Evolutionary conservation across 2,113 vertebrate species (phyloP), one percentile per base, ranked within the genome.

Genomic region (Xiphophorus couchianus): DNA sequence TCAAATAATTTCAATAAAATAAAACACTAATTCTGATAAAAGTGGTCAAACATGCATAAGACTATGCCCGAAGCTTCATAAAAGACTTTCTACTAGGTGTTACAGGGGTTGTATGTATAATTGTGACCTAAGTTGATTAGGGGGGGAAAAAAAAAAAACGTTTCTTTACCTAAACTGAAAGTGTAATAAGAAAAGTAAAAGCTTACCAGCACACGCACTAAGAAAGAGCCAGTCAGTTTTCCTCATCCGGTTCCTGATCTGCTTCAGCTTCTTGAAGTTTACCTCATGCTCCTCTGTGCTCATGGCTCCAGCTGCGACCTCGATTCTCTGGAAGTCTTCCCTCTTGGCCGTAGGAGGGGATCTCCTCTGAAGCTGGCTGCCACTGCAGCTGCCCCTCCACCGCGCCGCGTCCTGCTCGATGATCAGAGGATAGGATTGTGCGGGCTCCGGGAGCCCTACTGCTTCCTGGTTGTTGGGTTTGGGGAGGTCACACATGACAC

Each of bases 181-280:
- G 51, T 7, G 54, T n/a, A 19, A 17, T 5, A n/a, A 28, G 69
- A 73, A 0, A 5, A 51, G 19, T 2, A 44, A 48, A 39, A 69
- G 90, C 98, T 98, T 94, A 99, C 98, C 98, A 68, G 97, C 96
- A 83, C 98, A 99, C 12, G 98, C 98, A 73, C 96, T 99, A 69
- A 99, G 96, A 83, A 99, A 99, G 27, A 99, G 93, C 97, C 97
- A 99, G 92, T 99, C 98, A 1, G 95, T 97, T 95, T 97, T 98
- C 90, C 96, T 96, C 98, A 99, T 97, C 80, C 97, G 91, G 73
- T 99, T 99, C 90, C 97, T 97, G 77, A 99, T 99, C 92, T 99
- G 98, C 89, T 99, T 99, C 91, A 98, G 88, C 94, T 96, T 95
- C 95, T 98, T 94, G 90, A 97, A 97, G 91, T 98, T 96, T 3